A percentile compares a stretch with the other conserved stretches of the same genome.
These are phyloP conservation scores for Drosophila pallidifrons DNA, from an alignment of 1,140 invertebrate genomes.

Conservation along the genomic window DNA sequence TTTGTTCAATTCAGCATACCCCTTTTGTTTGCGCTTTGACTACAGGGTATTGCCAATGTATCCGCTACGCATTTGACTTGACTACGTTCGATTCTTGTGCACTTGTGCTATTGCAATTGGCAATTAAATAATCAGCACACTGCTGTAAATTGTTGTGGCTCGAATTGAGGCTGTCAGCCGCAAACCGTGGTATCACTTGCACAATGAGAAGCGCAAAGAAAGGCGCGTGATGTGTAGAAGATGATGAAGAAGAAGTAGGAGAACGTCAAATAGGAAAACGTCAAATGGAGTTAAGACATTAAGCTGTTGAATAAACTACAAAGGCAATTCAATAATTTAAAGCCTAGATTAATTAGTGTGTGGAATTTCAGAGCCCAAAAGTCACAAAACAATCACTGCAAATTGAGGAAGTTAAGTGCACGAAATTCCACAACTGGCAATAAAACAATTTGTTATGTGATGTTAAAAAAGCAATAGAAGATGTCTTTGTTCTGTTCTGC, in stretches of 20 bases:
- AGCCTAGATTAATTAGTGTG: not conserved
- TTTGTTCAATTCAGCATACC: not conserved
- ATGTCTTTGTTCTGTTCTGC: conserved; percentile 1
- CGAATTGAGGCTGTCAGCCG: not conserved
- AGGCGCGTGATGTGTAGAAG: not conserved
- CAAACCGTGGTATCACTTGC: not conserved
- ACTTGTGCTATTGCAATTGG: conserved; percentile 11
- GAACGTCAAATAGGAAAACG: not conserved
- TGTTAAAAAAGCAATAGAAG: not conserved
- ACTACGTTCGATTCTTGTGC: not conserved
- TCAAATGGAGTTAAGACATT: not conserved
- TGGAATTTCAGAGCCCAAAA: conserved; percentile 1
- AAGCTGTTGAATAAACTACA: not conserved
- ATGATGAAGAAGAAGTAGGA: not conserved
- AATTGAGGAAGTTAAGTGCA: not conserved
- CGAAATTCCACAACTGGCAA: not conserved
- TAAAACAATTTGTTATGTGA: not conserved
- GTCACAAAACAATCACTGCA: not conserved
- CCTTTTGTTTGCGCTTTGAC: not conserved
- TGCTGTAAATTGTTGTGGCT: conserved; percentile 26
- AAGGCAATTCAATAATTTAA: not conserved
- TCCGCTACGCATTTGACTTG: conserved; percentile 4
- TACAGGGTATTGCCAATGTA: conserved; percentile 11
- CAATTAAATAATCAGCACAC: conserved; percentile 49
- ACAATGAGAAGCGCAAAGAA: conserved; percentile 44